These are phyloP conservation scores for Charaxes varanes DNA, from an alignment of 1,140 invertebrate genomes.

Conservation along the genomic window DNA sequence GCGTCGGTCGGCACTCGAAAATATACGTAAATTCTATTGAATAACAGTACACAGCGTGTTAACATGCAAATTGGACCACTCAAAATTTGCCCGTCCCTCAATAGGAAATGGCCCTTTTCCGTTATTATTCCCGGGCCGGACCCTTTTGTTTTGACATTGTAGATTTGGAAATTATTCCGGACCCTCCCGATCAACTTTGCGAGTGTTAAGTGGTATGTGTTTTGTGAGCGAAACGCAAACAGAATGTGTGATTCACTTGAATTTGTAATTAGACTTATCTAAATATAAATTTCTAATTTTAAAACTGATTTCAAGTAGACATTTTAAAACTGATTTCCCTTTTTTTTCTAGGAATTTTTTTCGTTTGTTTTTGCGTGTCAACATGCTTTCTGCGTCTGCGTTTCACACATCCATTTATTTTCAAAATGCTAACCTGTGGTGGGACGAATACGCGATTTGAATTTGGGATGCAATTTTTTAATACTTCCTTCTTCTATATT, in stretches of 20 bases:
- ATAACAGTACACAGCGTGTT: slow-evolving; percentile 54
- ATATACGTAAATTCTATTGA: slow-evolving; percentile 36
- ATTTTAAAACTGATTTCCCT: too few species aligned
- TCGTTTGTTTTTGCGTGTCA: too few species aligned
- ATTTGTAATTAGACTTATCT: slow-evolving; percentile 13
- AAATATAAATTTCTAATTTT: too few species aligned
- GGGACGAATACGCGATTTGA: too few species aligned
- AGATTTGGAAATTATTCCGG: slow-evolving; percentile 46
- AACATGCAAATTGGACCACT: slow-evolving; percentile 59
- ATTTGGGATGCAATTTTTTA: too few species aligned
- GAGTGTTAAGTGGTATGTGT: slow-evolving; percentile 37
- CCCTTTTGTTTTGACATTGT: slow-evolving; percentile 47
- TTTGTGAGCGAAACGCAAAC: slow-evolving; percentile 32
- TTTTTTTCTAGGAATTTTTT: too few species aligned
- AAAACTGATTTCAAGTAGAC: too few species aligned
- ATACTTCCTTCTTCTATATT: too few species aligned
- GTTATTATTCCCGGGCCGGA: slow-evolving; percentile 36
- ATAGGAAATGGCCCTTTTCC: slow-evolving; percentile 56
- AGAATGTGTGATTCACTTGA: slow-evolving; percentile 18
- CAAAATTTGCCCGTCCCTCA: slow-evolving; percentile 44
- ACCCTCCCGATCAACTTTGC: slow-evolving; percentile 38
- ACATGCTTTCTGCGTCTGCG: too few species aligned
- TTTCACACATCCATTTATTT: too few species aligned
- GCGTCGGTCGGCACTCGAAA: slow-evolving; percentile 7
- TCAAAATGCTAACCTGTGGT: too few species aligned